phyloP scores from a whole-genome alignment of 2,797 vertebrate species.

The Thunnus albacares region DNA sequence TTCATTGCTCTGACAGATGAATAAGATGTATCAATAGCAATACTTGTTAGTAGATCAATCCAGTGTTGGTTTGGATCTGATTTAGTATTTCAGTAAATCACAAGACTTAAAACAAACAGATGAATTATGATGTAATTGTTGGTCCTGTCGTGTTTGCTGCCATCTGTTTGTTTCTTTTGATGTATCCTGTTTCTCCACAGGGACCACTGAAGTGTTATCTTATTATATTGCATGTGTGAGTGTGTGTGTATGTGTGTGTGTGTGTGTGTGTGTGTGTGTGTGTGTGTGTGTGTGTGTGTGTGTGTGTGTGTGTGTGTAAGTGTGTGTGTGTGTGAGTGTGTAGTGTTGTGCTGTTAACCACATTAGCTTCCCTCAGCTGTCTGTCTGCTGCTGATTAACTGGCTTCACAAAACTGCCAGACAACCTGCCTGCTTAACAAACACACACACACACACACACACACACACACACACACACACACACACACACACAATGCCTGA shows the following conservation, averaged over 20 bases:
- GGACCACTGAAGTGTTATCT: neutral
- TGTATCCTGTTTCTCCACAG: slow-evolving; percentile 30
- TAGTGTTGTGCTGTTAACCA: slow-evolving; percentile 20
- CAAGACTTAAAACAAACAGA: neutral
- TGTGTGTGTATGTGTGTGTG: neutral
- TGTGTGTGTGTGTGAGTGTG: neutral
- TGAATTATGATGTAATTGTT: neutral
- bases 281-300: neutral
- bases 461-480: slow-evolving; percentile 20
- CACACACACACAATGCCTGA: slow-evolving; percentile 24
- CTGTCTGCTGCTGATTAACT: slow-evolving; percentile 33
- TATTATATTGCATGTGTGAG: neutral
- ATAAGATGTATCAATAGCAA: no score
- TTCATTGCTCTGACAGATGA: no score
- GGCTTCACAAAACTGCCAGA: slow-evolving; percentile 23
- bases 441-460: slow-evolving; percentile 20
- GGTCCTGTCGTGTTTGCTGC: neutral
- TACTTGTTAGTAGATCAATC: no score
- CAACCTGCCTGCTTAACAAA: slow-evolving; percentile 8
- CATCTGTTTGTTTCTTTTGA: slow-evolving; percentile 15
- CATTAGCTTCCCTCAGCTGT: slow-evolving; percentile 43
- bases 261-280: neutral
- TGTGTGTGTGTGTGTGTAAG: neutral
- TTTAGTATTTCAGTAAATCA: neutral
- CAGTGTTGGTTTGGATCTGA: no score